Percentiles rank a stretch among this genome's conserved stretches.
These are phyloP conservation scores for Neodiprion virginianus DNA, from an alignment of 1,140 invertebrate species.

Conservation along the genomic window DNA sequence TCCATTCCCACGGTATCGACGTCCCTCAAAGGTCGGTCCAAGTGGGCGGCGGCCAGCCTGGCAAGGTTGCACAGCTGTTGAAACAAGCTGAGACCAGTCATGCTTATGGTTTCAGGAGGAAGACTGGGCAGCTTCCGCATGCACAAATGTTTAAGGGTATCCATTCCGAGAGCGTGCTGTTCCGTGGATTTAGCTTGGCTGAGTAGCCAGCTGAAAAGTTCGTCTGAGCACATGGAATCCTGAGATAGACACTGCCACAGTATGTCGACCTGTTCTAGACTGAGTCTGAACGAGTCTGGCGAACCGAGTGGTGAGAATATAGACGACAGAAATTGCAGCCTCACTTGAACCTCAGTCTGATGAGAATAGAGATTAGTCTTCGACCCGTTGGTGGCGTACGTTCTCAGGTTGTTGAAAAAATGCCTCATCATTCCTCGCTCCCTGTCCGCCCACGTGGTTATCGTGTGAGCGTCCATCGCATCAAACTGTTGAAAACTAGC, in stretches of 20 bases:
- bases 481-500: slow-evolving; percentile 90
- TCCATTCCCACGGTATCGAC: slow-evolving; percentile 80
- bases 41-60: slow-evolving; percentile 72
- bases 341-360: slow-evolving; percentile 88
- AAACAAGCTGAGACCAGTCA: slow-evolving; percentile 89
- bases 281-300: slow-evolving; percentile 87
- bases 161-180: slow-evolving; percentile 85
- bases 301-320: slow-evolving; percentile 91
- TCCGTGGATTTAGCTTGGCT: slow-evolving; percentile 90
- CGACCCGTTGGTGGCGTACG: slow-evolving; percentile 61
- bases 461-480: slow-evolving; percentile 80
- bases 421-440: slow-evolving; percentile 91
- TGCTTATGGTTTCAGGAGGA: slow-evolving; percentile 86
- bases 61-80: slow-evolving; percentile 90
- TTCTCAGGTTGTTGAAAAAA: slow-evolving; percentile 86
- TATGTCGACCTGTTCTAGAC: slow-evolving; percentile 86
- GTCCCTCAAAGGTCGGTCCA: slow-evolving; percentile 58
- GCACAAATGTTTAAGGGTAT: slow-evolving; percentile 87
- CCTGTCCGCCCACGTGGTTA: slow-evolving; percentile 88
- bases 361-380: slow-evolving; percentile 76
- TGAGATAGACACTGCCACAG: slow-evolving; percentile 90
- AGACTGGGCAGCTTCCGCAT: slow-evolving; percentile 88
- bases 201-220: slow-evolving; percentile 90
- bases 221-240: slow-evolving; percentile 84
- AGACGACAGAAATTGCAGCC: slow-evolving; percentile 89